phyloP scores from a whole-genome alignment of 2,113 vertebrate species.

The Camelus bactrianus region DNA sequence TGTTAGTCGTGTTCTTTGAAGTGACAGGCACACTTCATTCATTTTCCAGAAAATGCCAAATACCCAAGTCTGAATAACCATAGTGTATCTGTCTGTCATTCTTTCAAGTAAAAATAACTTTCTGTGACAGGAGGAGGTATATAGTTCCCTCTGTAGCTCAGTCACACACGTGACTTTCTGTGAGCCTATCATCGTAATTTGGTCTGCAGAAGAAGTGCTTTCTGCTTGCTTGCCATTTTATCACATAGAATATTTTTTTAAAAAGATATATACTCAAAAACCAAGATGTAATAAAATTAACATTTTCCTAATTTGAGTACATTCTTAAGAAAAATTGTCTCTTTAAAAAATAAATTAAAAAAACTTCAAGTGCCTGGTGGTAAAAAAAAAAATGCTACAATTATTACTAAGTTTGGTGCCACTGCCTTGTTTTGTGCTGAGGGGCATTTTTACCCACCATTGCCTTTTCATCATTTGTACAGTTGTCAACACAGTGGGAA shows the following conservation, averaged over 20 bases:
- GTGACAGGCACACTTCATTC: background rate
- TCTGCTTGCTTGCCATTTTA: background rate
- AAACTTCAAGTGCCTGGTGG: no score
- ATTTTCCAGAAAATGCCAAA: constrained; percentile 6
- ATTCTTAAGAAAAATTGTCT: background rate
- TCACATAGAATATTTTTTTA: background rate
- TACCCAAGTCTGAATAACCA: background rate
- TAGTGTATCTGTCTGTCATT: background rate
- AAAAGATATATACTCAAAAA: background rate
- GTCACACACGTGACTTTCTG: background rate
- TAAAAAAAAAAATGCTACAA: background rate
- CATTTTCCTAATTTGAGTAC: background rate
- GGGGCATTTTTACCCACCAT: background rate
- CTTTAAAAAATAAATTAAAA: background rate
- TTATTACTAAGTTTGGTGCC: background rate
- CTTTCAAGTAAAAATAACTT: background rate
- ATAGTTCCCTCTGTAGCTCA: background rate
- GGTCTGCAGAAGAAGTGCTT: background rate
- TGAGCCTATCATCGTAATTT: background rate
- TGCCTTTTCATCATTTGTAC: background rate
- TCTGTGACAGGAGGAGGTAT: background rate
- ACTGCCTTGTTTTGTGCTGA: background rate
- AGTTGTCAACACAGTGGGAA: background rate
- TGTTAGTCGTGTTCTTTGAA: background rate
- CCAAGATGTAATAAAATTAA: background rate